Evolutionary conservation across 2,113 vertebrate species (phyloP).

Genomic region (Cynocephalus volans): DNA sequence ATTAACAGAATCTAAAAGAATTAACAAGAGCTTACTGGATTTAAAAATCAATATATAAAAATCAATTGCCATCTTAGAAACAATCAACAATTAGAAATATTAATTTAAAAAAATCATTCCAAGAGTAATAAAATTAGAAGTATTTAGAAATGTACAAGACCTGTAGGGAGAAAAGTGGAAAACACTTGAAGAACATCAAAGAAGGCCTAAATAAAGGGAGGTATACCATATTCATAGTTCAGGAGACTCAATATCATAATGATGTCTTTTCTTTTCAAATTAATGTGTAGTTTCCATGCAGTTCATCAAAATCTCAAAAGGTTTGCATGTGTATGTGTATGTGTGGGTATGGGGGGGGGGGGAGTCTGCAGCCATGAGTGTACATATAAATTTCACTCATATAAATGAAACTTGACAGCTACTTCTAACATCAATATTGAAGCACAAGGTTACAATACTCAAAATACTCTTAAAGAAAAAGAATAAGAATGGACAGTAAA

Average conservation of each 20-base stretch:
- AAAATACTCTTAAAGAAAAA: not conserved
- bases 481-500: not conserved
- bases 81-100: not conserved
- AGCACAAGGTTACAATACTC: not conserved
- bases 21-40: not conserved
- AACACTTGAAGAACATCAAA: not conserved
- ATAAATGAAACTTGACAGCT: not conserved
- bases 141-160: not conserved
- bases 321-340: not conserved
- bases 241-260: not conserved
- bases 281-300: not conserved
- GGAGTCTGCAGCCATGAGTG: not conserved
- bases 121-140: conserved; percentile 4
- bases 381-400: too few species aligned
- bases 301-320: not conserved
- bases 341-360: not conserved
- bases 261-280: conserved; percentile 18
- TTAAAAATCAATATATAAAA: conserved; percentile 2
- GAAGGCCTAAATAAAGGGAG: not conserved
- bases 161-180: not conserved
- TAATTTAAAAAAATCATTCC: not conserved
- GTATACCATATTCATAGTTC: not conserved
- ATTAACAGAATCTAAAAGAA: not conserved
- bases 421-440: not conserved
- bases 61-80: not conserved